phyloP scores from a whole-genome alignment of 2,888 invertebrate genomes.

The Drosophila pseudotakahashii region DNA sequence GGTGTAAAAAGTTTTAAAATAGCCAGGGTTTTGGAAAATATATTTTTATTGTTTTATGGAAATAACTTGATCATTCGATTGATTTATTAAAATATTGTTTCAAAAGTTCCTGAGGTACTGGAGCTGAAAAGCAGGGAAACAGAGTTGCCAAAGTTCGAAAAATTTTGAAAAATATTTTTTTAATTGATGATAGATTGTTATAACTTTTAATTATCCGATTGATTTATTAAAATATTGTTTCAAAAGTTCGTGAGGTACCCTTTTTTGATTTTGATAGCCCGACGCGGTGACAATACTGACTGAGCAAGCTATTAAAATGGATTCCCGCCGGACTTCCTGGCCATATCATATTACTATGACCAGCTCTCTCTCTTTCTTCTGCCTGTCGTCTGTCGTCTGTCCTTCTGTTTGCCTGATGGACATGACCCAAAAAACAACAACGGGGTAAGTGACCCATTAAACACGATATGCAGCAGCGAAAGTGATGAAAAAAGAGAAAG shows the following conservation, averaged over 20 bases:
- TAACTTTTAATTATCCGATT: no score
- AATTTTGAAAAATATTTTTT: no score
- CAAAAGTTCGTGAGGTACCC: no score
- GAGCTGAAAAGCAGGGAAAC: background rate
- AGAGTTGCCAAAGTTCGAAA: conserved; percentile 5
- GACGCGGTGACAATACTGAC: background rate
- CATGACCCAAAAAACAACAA: conserved; percentile 67
- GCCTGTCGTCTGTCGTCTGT: conserved; percentile 1
- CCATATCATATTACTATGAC: conserved; percentile 66
- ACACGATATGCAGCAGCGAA: conserved; percentile 69
- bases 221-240: no score
- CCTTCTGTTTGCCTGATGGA: conserved; percentile 66
- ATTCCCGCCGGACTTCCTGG: conserved; percentile 80
- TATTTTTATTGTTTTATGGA: no score
- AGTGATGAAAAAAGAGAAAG: conserved; percentile 51
- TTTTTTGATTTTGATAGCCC: background rate
- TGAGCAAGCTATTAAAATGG: conserved; percentile 73
- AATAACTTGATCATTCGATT: no score
- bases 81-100: no score
- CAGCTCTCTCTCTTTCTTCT: background rate
- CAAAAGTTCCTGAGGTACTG: no score
- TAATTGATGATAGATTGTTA: no score
- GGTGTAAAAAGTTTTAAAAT: conserved; percentile 2
- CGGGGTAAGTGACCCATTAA: conserved; percentile 66
- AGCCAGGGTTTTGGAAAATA: background rate